Base-by-base conservation (phyloP, 2,888 invertebrate genomes). In the Epistrophella euchroma region DNA sequence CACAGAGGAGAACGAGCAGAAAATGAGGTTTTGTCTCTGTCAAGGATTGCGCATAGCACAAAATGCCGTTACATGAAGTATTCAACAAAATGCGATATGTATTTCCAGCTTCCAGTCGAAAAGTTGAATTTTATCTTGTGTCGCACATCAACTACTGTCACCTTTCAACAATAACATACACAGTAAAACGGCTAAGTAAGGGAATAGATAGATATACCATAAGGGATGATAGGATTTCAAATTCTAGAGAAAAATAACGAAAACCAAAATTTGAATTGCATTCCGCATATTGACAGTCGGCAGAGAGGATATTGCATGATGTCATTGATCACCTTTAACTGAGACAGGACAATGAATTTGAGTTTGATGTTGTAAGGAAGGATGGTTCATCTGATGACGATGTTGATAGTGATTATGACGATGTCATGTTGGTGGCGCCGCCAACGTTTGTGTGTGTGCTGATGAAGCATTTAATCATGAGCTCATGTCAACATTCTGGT, bases 381-480 rank as follows among this genome's bases (percentile, higher is more conserved):
- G 64, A 45, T 47, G 32, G 47, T 62, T 25, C 43, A 66, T 80
- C n/a, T 32, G 45, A 15, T n/a, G 22, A 55, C 60, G 47, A 37
- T 58, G 35, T 43, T 32, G 64, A 45, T 40, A 6, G 7, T 70
- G 35, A 58, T 71, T 32, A 32, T 40, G 19, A 35, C 25, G 50
- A 11, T 37, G 50, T 13, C 60, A 58, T 37, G 60, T n/a, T n/a
- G n/a, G n/a, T n/a, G n/a, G n/a, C 35, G 22, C 70, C 58, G 28
- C 22, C 22, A 22, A 5, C 13, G 7, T 2, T 5, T 71, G 68
- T 78, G 45, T 78, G 82, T 68, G 0, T 66, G 32, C 50, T 73
- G 86, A 77, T 86, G 86, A 86, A 82, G 82, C 86, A 78, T 86
- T 86, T 86, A 86, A 82, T 86, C 86, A 82, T 82, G 82, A 86